These are phyloP conservation scores for Borostomias antarcticus DNA, from an alignment of 2,797 vertebrate species.

Conservation along the genomic window DNA sequence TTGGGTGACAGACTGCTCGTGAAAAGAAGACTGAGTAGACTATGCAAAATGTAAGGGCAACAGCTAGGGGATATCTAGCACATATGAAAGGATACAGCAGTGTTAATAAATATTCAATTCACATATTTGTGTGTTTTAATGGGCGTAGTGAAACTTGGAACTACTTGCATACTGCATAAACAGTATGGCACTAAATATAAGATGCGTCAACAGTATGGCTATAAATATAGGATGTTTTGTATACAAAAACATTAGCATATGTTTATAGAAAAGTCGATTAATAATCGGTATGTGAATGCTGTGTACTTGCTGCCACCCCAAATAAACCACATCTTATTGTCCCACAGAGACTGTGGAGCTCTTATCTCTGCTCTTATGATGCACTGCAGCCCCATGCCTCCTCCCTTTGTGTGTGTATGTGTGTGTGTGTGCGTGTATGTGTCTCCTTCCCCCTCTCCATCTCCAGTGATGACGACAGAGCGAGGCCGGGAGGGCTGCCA, in stretches of 20 bases:
- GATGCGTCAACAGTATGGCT: too few species aligned
- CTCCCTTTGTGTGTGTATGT: background rate
- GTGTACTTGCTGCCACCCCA: background rate
- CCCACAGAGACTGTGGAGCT: background rate
- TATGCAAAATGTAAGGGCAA: background rate
- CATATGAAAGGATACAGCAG: background rate
- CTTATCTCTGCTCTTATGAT: background rate
- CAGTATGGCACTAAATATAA: too few species aligned
- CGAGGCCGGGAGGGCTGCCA: slow-evolving; percentile 56
- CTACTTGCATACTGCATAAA: too few species aligned
- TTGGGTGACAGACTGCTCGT: slow-evolving; percentile 76
- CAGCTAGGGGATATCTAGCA: background rate
- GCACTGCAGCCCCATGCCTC: background rate
- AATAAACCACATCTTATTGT: background rate
- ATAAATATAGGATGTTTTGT: too few species aligned
- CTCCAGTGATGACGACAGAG: slow-evolving; percentile 46
- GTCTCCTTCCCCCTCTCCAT: background rate
- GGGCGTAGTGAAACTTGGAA: too few species aligned
- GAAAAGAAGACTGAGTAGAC: slow-evolving; percentile 51
- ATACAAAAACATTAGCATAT: too few species aligned
- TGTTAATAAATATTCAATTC: too few species aligned
- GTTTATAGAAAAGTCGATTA: too few species aligned
- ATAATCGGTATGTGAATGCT: too few species aligned
- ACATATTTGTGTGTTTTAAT: too few species aligned
- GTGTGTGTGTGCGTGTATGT: background rate